Base-by-base conservation (phyloP, 2,888 invertebrate genomes). In the Tuberolachnus salignus region DNA sequence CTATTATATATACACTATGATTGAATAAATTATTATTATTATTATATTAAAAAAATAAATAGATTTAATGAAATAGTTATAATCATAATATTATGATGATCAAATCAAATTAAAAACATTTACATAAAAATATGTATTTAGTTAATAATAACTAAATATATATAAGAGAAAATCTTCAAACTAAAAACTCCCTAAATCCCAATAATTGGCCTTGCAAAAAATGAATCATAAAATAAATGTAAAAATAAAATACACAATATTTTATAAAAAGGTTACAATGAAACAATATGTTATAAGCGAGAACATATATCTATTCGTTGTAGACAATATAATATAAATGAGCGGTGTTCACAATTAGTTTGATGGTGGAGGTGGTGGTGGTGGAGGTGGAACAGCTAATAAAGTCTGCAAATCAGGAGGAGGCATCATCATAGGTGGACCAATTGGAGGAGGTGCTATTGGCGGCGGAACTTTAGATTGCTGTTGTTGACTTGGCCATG, bases 311-410 rank as follows among this genome's bases (percentile, higher is more conserved):
- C 23, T 42, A 67, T 26, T 34, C 42, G 44, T 44, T 6, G 23
- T 34, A 21, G 2, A 66, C 2, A 66, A 53, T 19, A 11, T 13
- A n/a, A 46, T 46, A 10, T 10, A 13, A 13, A 13, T 55, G n/a
- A n/a, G 21, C 34, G 11, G 6, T 42, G 19, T 19, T 10, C 1
- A 23, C 16, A 44, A 42, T 21, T 57, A 72, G 55, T 80, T 70
- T 34, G 80, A 80, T 0, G 81, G 81, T 1, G 82, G 81, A 0
- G 81, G 82, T 44, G 85, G 84, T 16, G 85, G 84, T 9, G 83
- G 82, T 42, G 84, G 84, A 81, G 84, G 85, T 26, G 84, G 85
- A 46, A 83, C 84, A 81, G 83, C 83, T 81, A 81, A 82, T 6
- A 83, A 83, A 81, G 82, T 83, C 81, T 83, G 84, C 75, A 83